Conservation (phyloP, 2,113 vertebrate species). For the Lasiurus cinereus region DNA sequence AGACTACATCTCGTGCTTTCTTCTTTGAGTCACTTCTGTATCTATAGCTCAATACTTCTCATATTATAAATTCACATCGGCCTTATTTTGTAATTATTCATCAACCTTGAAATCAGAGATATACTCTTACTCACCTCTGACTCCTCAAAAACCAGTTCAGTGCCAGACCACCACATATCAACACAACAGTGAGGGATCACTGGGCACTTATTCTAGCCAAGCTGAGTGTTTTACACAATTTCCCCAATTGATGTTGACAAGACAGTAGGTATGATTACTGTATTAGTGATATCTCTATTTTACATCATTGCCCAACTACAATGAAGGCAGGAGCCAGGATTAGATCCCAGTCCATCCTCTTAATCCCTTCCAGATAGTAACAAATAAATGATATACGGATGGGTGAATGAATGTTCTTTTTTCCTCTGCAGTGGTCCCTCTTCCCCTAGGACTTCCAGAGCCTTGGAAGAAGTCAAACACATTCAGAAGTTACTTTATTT, state of each 20-base stretch:
- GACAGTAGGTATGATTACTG: not conserved
- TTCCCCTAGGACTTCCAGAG: not conserved
- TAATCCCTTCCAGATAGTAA: conserved; percentile 29
- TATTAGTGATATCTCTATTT: not conserved
- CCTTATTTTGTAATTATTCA: not conserved
- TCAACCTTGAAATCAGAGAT: not conserved
- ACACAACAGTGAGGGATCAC: not conserved
- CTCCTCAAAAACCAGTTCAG: not conserved
- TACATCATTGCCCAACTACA: not conserved
- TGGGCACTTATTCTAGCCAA: not conserved
- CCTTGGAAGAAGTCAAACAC: not conserved
- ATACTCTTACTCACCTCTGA: not conserved
- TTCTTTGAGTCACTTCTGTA: not conserved
- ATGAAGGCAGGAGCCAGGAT: not conserved
- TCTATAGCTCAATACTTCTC: not conserved
- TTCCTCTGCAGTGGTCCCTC: not conserved
- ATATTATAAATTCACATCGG: not conserved
- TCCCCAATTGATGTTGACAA: not conserved
- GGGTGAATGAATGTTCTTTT: not conserved
- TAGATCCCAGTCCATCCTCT: not conserved
- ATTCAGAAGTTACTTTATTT: conserved; percentile 20
- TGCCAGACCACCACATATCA: not conserved
- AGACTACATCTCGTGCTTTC: not conserved
- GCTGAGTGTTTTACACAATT: not conserved
- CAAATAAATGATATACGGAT: not conserved